Conservation (phyloP, 2,888 invertebrate genomes). For the Parelbella ahira region DNA sequence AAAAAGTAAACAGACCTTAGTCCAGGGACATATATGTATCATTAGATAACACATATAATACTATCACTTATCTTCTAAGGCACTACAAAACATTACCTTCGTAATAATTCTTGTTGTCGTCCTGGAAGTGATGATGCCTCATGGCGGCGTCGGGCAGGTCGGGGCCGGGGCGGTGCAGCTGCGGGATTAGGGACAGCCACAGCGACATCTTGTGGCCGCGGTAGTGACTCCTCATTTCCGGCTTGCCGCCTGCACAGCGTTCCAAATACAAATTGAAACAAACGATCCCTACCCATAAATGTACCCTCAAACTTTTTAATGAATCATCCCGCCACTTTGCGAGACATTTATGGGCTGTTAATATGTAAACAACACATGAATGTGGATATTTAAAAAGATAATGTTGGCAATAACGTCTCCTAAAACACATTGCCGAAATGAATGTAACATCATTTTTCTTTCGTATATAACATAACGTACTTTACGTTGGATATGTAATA, state of each 20-base stretch:
- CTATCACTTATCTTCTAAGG: too few species aligned
- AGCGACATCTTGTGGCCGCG: constrained; percentile 96
- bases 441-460: too few species aligned
- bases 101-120: constrained; percentile 88
- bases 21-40: too few species aligned
- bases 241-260: constrained; percentile 80
- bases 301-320: constrained; percentile 47
- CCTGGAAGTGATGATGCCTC: constrained; percentile 93
- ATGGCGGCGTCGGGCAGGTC: constrained; percentile 88
- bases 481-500: too few species aligned
- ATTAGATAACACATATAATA: too few species aligned
- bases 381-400: constrained; percentile 10
- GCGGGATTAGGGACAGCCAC: constrained; percentile 95
- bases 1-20: too few species aligned
- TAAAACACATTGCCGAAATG: too few species aligned
- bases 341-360: constrained; percentile 1
- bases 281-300: constrained; percentile 40
- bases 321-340: constrained; percentile 13
- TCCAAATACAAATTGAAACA: constrained; percentile 47
- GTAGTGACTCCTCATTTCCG: constrained; percentile 93
- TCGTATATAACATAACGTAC: too few species aligned
- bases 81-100: constrained; percentile 86
- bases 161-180: constrained; percentile 90
- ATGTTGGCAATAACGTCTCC: constrained; percentile 1
- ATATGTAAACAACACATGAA: constrained; percentile 7